Evolutionary conservation across 2,113 vertebrate genomes (phyloP), one percentile per base, ranked within the genome.

Genomic region (Poeciliopsis retropinna): DNA sequence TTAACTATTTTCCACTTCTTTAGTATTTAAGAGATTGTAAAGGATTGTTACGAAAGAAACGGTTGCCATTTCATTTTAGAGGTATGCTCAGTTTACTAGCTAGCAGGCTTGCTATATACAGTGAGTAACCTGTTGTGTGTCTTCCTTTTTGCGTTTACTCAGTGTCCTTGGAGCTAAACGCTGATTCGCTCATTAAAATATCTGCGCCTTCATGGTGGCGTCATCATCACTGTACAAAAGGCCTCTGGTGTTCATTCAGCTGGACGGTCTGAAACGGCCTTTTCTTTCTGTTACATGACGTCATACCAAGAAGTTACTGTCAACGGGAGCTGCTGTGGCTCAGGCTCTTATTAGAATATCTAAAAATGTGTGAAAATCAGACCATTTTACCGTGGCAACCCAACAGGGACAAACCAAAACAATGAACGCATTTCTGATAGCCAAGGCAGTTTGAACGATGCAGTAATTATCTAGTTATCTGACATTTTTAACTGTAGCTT

Each of bases 161-260:
- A 25, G 17, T 25, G 2, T n/a, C 7, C 22, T 57, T 19, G 25
- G 51, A 57, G 51, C 51, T 57, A 57, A 57, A 57, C 51, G 25
- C 51, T n/a, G 51, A 57, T 11, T 54, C 1, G 4, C 27, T 72
- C 74, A 65, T 69, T 80, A 44, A 76, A 62, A 69, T 29, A 47
- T 47, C 47, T 30, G 73, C 62, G 34, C 27, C 73, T 69, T 65
- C 29, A 17, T 76, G 77, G 80, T 83, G 80, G 78, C 67, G 68
- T 79, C 64, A 78, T 17, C n/a, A 7, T 0, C 34, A 11, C 34
- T 37, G 34, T 12, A 3, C 12, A 12, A 37, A 37, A 37, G 11
- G 34, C 47, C 5, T 0, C 0, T 77, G 41, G n/a, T 25, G 25
- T 62, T 47, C 64, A 47, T 73, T 60, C 9, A 29, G 25, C 60